Evolutionary conservation across 2,113 vertebrate genomes (phyloP).

Genomic region (Bubo bubo): DNA sequence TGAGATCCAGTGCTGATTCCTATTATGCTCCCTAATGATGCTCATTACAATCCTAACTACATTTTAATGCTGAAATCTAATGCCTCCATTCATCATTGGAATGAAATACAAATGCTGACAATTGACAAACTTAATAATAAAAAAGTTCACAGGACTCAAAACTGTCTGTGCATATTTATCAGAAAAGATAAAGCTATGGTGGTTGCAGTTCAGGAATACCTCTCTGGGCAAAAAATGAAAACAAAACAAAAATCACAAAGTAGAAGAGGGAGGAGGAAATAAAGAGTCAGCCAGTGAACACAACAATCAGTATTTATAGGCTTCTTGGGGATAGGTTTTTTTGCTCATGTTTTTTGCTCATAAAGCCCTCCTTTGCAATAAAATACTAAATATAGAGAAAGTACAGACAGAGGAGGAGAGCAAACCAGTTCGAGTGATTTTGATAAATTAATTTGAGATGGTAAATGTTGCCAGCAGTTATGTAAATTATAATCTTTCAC

Average conservation of each 20-base stretch:
- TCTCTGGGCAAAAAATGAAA: not conserved
- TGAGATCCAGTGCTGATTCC: constrained; percentile 49
- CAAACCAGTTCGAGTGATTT: not conserved
- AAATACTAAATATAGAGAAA: not conserved
- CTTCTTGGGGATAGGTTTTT: not conserved
- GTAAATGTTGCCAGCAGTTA: not conserved
- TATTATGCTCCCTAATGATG: constrained; percentile 68
- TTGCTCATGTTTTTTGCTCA: not conserved
- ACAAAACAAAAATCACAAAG: not conserved
- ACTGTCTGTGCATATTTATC: constrained; percentile 31
- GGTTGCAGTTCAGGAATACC: not conserved
- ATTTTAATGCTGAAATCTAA: constrained; percentile 76
- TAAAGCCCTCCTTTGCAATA: not conserved
- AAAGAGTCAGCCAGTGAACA: not conserved
- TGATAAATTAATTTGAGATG: constrained; percentile 29
- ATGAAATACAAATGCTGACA: constrained; percentile 66
- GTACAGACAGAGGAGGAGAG: not conserved
- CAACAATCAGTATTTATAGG: not conserved
- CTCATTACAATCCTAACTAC: constrained; percentile 74
- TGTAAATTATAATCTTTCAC: not conserved
- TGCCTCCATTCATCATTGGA: constrained; percentile 70
- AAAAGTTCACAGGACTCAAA: constrained; percentile 41
- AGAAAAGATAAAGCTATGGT: not conserved
- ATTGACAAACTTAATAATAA: constrained; percentile 58
- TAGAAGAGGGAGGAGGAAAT: not conserved